Base-by-base conservation (phyloP, 23 tunicate genomes). In the Ascidia mentula region DNA sequence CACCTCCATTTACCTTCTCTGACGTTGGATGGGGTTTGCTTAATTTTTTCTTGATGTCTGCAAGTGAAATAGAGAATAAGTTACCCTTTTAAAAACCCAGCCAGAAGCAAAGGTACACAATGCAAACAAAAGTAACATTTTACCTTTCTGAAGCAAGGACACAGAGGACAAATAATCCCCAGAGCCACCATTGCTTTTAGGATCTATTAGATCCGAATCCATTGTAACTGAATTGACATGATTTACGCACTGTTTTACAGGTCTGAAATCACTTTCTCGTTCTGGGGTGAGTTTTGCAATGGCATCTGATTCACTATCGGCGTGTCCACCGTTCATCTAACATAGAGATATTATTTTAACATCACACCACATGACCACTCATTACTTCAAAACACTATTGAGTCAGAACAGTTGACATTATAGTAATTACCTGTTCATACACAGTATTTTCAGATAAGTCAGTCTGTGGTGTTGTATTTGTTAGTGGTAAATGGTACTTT, bases 361-460 rank as follows among this genome's bases (percentile, higher is more conserved):
- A 42, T 9, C 15, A 15, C 12, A 42, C 53, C 53, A 42, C 15
- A 15, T 42, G 15, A 12, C 15, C 15, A 42, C 15, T 42, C 12
- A 15, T 9, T 42, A 15, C 53, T 9, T 9, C 53, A 42, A 42
- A 42, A 9, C 53, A 42, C 53, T 15, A 9, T 42, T 42, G 53
- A n/a, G n/a, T n/a, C n/a, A n/a, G n/a, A n/a, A n/a, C n/a, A n/a
- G n/a, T n/a, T n/a, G n/a, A n/a, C 53, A 42, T 12, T 53, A 53
- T 20, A 26, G 24, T 5, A 34, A 6, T 33, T 35, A 74, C 78
- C 78, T 74, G 39, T 74, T 37, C 40, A 37, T 74, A 74, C 37
- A 74, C 24, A 20, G 46, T 38, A 35, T 74, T 38, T 26, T 74
- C 38, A 74, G 78, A 36, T 74, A 74, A 13, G 34, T 37, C 38